Conservation (phyloP, 1,140 invertebrate genomes). For the Aethina tumida region DNA sequence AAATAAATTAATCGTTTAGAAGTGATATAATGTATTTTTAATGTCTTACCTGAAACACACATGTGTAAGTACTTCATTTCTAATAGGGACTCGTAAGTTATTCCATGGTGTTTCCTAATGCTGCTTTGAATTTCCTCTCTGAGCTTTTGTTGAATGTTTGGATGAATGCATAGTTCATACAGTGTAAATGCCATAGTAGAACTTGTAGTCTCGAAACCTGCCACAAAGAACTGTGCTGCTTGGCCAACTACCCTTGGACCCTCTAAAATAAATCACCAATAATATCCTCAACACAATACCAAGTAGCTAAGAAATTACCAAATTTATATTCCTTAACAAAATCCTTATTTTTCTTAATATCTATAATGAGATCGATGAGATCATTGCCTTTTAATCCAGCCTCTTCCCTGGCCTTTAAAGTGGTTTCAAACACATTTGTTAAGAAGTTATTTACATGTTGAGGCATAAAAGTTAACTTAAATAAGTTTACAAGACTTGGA, state of each 20-base stretch:
- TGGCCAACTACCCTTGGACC: constrained; percentile 46
- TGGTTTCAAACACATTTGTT: constrained; percentile 14
- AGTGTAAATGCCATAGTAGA: constrained; percentile 54
- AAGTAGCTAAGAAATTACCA: constrained; percentile 4
- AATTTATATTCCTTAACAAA: constrained; percentile 2
- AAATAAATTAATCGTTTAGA: too few species aligned
- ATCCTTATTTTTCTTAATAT: constrained; percentile 16
- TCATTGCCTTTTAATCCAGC: constrained; percentile 17
- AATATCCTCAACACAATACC: too few species aligned
- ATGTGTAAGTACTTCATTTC: constrained; percentile 39
- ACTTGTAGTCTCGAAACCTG: constrained; percentile 54
- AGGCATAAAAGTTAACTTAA: constrained; percentile 20
- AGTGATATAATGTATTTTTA: background rate
- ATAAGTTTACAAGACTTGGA: constrained; percentile 13
- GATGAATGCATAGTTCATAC: constrained; percentile 50
- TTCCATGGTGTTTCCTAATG: constrained; percentile 19
- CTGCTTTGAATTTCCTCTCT: constrained; percentile 29
- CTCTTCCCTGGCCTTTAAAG: constrained; percentile 17
- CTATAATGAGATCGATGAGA: constrained; percentile 25
- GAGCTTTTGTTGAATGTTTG: constrained; percentile 40
- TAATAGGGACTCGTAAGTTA: constrained; percentile 34
- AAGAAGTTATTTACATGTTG: constrained; percentile 14
- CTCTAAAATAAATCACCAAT: too few species aligned
- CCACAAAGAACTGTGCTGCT: constrained; percentile 48
- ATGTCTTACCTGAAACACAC: constrained; percentile 34